Evolutionary conservation across 2,888 invertebrate genomes (phyloP).

Genomic region (Rhagophthalmus giganteus): DNA sequence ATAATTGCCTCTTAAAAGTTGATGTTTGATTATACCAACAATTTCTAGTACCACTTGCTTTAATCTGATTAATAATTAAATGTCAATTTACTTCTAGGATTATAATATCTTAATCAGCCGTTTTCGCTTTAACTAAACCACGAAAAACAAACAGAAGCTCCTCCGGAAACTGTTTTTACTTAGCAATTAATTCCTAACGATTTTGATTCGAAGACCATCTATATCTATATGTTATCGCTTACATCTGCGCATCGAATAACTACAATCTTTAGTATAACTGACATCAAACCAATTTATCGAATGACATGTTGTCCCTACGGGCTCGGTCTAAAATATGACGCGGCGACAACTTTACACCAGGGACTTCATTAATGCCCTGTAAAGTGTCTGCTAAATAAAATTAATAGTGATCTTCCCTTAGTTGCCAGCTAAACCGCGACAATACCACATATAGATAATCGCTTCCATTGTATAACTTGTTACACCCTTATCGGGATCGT

Average conservation of each 20-base stretch:
- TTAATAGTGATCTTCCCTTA: constrained; percentile 54
- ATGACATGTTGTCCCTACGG: constrained; percentile 48
- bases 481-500: constrained; percentile 15
- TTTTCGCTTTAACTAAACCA: no score
- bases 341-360: constrained; percentile 56
- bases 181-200: not conserved
- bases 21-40: no score
- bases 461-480: constrained; percentile 28
- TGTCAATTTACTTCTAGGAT: no score
- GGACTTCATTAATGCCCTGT: constrained; percentile 59
- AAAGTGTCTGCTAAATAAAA: constrained; percentile 57
- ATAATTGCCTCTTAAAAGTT: not conserved
- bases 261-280: constrained; percentile 31
- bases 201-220: constrained; percentile 14
- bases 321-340: constrained; percentile 53
- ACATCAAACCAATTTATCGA: constrained; percentile 50
- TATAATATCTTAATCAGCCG: no score
- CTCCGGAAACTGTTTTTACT: not conserved
- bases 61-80: not conserved
- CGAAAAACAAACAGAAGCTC: not conserved
- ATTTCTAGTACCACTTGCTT: not conserved
- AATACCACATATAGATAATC: constrained; percentile 29
- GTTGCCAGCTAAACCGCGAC: constrained; percentile 26
- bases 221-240: constrained; percentile 19
- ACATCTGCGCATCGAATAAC: constrained; percentile 31